Evolutionary conservation across 2,113 vertebrate genomes (phyloP).

Genomic region (Scophthalmus maximus): DNA sequence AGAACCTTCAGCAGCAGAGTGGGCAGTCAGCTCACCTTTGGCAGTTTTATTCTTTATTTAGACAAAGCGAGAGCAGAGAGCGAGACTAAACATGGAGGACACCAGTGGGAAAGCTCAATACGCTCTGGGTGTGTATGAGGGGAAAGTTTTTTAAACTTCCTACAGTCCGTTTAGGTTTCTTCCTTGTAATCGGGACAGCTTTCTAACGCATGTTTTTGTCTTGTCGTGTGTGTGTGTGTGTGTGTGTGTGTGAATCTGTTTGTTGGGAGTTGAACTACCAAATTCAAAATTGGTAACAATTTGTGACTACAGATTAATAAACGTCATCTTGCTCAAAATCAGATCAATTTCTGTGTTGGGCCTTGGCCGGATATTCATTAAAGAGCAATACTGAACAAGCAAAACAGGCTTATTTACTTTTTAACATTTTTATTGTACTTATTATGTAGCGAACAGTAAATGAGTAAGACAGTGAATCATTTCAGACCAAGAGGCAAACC

Average conservation of each 20-base stretch:
- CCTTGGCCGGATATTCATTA: too few species aligned
- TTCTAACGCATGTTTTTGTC: neutral
- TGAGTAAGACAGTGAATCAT: too few species aligned
- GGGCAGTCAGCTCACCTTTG: conserved; percentile 76
- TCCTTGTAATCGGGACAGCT: neutral
- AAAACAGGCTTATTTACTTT: too few species aligned
- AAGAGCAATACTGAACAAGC: too few species aligned
- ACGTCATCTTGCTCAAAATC: too few species aligned
- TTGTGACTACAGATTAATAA: too few species aligned
- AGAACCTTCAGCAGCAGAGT: conserved; percentile 73
- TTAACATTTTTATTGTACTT: too few species aligned
- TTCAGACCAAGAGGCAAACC: too few species aligned
- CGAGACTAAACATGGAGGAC: conserved; percentile 68
- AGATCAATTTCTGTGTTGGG: too few species aligned
- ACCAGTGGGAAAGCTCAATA: conserved; percentile 49
- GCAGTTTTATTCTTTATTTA: conserved; percentile 75
- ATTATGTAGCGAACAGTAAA: too few species aligned
- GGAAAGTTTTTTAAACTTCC: conserved; percentile 8
- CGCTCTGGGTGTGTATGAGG: conserved; percentile 28
- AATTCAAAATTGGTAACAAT: too few species aligned
- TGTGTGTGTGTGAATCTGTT: neutral
- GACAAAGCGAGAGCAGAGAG: conserved; percentile 61
- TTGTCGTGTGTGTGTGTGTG: neutral
- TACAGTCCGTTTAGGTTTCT: neutral
- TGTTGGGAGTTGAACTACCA: too few species aligned